These are phyloP conservation scores for Drosophila hamatofila DNA, from an alignment of 2,888 invertebrate species.

Conservation along the genomic window DNA sequence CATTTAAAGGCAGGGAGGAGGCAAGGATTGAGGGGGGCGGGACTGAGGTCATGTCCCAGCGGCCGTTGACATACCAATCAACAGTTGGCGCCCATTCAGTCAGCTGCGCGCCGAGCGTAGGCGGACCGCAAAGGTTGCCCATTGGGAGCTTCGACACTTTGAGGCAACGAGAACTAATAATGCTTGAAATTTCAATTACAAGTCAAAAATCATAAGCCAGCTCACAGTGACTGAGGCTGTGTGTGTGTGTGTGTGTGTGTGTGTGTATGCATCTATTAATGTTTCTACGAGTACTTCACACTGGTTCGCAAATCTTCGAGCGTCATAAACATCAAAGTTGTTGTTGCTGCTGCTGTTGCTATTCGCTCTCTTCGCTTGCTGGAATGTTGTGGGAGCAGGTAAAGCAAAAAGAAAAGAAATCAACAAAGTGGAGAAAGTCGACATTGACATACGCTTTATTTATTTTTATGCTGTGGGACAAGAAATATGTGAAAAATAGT, in stretches of 20 bases:
- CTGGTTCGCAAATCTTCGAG: slow-evolving; percentile 45
- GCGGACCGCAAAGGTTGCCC: slow-evolving; percentile 1
- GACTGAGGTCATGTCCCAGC: slow-evolving; percentile 10
- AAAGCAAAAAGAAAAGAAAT: slow-evolving; percentile 38
- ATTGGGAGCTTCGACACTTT: slow-evolving; percentile 15
- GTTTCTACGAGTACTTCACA: slow-evolving; percentile 23
- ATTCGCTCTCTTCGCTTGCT: slow-evolving; percentile 41
- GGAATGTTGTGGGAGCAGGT: slow-evolving; percentile 73
- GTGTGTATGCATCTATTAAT: slow-evolving; percentile 15
- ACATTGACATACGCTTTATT: not conserved
- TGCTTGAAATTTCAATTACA: slow-evolving; percentile 77
- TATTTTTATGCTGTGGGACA: not conserved
- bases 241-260: slow-evolving; percentile 12
- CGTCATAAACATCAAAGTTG: slow-evolving; percentile 49
- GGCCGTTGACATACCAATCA: slow-evolving; percentile 39
- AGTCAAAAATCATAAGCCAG: slow-evolving; percentile 62
- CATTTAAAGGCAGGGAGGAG: not conserved
- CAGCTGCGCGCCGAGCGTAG: slow-evolving; percentile 24
- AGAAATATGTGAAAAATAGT: no score
- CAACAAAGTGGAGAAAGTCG: not conserved
- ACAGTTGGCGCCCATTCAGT: slow-evolving; percentile 54
- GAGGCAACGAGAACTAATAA: slow-evolving; percentile 61
- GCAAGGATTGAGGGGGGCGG: not conserved
- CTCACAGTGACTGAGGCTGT: slow-evolving; percentile 10
- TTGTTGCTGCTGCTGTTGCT: slow-evolving; percentile 37